Evolutionary conservation across 1,140 invertebrate genomes (phyloP).

Genomic region (Sinella curviseta): DNA sequence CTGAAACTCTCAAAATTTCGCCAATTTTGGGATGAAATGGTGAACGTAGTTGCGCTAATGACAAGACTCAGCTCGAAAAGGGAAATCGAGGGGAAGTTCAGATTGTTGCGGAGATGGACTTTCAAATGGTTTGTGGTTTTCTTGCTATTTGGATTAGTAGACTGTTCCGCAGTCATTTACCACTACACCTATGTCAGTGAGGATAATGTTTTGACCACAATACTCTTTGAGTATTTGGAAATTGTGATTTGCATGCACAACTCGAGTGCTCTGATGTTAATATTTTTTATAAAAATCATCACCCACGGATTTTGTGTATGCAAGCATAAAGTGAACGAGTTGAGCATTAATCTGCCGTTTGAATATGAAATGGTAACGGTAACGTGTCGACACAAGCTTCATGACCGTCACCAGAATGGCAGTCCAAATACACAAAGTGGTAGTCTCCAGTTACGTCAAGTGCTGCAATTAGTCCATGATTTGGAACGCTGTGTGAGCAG

Average conservation of each 20-base stretch:
- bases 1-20: background rate
- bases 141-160: background rate
- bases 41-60: background rate
- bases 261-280: background rate
- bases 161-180: background rate
- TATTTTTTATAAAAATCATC: background rate
- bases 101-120: background rate
- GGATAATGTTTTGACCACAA: background rate
- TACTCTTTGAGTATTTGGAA: background rate
- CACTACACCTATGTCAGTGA: background rate
- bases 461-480: background rate
- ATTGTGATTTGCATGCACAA: background rate
- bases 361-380: too few species aligned
- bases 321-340: too few species aligned
- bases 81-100: background rate
- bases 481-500: background rate
- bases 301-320: background rate
- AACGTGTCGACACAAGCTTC: background rate
- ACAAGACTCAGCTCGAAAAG: background rate
- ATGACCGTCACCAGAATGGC: background rate
- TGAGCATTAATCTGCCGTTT: background rate
- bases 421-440: too few species aligned
- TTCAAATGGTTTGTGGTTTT: background rate
- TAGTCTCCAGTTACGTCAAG: too few species aligned
- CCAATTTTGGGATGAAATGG: background rate